Evolutionary conservation across 1,140 invertebrate species (phyloP), one percentile per base, ranked within the genome.

Genomic region (Bombus waltoni): DNA sequence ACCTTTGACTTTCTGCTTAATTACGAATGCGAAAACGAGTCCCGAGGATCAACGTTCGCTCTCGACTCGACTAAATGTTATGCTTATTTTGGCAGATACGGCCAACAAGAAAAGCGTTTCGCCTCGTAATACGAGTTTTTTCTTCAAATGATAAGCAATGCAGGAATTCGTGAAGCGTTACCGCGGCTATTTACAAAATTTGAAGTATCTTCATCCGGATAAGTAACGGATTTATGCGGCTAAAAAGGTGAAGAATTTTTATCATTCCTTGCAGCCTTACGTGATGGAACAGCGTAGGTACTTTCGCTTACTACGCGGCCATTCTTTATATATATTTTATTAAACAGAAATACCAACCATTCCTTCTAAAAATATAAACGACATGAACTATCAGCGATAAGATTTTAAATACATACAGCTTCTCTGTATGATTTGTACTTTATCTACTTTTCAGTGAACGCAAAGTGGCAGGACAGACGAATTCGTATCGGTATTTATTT

Each of bases 11-110:
- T 81, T 81, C 78, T 62, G 65, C 79, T 74, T 85, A 74, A 86
- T 81, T 86, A 81, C 59, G 59, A 86, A 86, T 86, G 70, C 77
- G 77, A 65, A 65, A 85, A 80, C 76, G 57, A 65, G 66, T 59
- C 53, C 42, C 53, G 66, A 1, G 32, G 25, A 47, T 3, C 38
- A 13, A 35, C 10, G 65, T 40, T 84, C 32, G 82, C 40, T 70
- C 22, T 47, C 68, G 18, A 28, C 32, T 80, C 77, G 13, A 22
- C 40, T 28, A 53, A 73, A 62, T 10, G 28, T 44, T 35, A 62
- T 38, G 40, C 40, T 59, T 71, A 79, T 84, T 84, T 79, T n/a
- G n/a, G 38, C 59, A 13, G 66, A 35, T 38, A 25, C 2, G 32
- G 32, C 1, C n/a, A 40, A 53, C 25, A 68, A 76, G 59, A 76